phyloP scores from a whole-genome alignment of 2,113 vertebrate genomes.

The Hystrix cristata region DNA sequence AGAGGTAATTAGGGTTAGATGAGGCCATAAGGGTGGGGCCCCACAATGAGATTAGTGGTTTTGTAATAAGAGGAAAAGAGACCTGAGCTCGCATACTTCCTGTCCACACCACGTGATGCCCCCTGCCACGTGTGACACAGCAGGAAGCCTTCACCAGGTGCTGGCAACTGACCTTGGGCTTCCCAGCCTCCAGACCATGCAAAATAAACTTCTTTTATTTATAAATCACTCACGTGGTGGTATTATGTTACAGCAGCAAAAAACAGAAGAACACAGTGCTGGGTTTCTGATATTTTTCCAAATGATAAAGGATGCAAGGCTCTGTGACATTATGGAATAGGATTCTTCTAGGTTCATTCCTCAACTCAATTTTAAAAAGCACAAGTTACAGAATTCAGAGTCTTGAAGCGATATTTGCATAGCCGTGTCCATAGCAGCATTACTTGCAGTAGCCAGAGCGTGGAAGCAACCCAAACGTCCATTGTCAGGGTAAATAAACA shows the following conservation, averaged over 20 bases:
- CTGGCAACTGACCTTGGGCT: neutral
- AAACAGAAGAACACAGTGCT: neutral
- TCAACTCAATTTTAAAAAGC: conserved; percentile 27
- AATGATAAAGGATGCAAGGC: neutral
- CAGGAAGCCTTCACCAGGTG: neutral
- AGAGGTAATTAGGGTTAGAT: neutral
- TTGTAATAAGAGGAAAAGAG: neutral
- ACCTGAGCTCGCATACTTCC: neutral
- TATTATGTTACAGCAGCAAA: neutral
- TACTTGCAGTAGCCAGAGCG: neutral
- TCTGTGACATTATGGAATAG: neutral
- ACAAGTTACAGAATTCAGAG: neutral
- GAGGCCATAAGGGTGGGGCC: neutral
- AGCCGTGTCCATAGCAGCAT: neutral
- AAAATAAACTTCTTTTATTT: neutral
- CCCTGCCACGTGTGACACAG: neutral
- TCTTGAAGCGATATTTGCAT: neutral
- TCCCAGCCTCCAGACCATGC: neutral
- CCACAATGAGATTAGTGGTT: neutral
- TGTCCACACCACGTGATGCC: neutral
- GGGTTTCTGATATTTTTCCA: neutral
- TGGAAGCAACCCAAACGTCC: neutral
- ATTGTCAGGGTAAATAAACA: neutral
- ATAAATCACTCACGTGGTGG: neutral
- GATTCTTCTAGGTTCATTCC: neutral